These are phyloP conservation scores for Antitype chi DNA, from an alignment of 2,888 invertebrate species.

Conservation along the genomic window DNA sequence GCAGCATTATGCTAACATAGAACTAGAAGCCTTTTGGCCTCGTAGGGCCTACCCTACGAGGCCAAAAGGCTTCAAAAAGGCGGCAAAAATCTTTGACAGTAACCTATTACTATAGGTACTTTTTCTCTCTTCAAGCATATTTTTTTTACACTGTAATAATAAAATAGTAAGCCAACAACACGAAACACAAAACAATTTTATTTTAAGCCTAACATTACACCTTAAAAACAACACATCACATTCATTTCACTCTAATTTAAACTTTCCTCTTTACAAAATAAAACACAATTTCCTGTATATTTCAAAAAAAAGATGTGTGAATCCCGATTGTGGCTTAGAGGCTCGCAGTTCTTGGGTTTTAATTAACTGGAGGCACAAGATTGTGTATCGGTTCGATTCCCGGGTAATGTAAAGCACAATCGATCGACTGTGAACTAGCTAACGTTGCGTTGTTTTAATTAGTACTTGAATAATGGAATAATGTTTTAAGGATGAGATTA, in stretches of 20 bases:
- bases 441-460: conserved; percentile 66
- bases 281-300: conserved; percentile 12
- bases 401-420: conserved; percentile 62
- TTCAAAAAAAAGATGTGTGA: conserved; percentile 25
- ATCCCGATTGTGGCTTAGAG: conserved; percentile 51
- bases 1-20: too few relatives aligned
- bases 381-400: conserved; percentile 65
- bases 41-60: too few relatives aligned
- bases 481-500: conserved; percentile 51
- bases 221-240: background rate
- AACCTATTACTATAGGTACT: too few relatives aligned
- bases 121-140: background rate
- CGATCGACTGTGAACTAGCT: conserved; percentile 53
- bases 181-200: conserved; percentile 33
- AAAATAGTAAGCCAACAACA: conserved; percentile 19
- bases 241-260: background rate
- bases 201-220: conserved; percentile 26
- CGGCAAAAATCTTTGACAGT: too few relatives aligned
- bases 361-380: conserved; percentile 65
- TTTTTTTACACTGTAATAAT: background rate
- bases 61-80: too few relatives aligned
- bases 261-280: background rate
- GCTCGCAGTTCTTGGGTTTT: conserved; percentile 60
- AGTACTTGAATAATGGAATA: conserved; percentile 61
- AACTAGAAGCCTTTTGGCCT: too few relatives aligned